Conservation (phyloP, 2,888 invertebrate genomes). For the Sturmia bella region DNA sequence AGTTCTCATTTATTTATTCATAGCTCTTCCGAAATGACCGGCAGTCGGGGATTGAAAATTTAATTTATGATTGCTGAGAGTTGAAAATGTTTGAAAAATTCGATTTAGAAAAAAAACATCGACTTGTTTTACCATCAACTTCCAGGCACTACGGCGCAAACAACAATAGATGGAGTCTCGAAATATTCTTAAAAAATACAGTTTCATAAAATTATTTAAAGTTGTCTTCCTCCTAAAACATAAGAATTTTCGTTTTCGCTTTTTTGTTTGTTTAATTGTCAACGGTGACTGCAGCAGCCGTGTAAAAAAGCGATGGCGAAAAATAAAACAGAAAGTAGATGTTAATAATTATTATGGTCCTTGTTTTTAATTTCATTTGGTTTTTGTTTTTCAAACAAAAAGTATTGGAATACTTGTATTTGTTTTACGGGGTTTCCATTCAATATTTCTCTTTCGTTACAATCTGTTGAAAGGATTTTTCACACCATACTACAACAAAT, state of each 20-base stretch:
- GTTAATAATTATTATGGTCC: conserved; percentile 59
- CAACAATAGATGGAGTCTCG: too few species aligned
- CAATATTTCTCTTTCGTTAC: conserved; percentile 40
- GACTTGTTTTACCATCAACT: too few species aligned
- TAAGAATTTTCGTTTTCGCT: conserved; percentile 37
- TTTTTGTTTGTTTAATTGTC: conserved; percentile 48
- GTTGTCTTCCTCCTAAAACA: conserved; percentile 19
- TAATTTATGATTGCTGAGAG: too few species aligned
- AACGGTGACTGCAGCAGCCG: background rate
- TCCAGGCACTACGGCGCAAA: too few species aligned
- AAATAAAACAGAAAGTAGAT: conserved; percentile 25
- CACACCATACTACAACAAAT: conserved; percentile 53
- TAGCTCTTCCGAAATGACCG: too few species aligned
- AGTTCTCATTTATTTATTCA: too few species aligned
- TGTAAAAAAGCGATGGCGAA: background rate
- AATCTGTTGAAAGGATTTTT: conserved; percentile 70
- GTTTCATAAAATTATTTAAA: conserved; percentile 47
- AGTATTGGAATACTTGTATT: conserved; percentile 49
- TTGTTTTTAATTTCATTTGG: conserved; percentile 19
- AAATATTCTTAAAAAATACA: conserved; percentile 24
- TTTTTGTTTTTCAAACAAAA: conserved; percentile 38
- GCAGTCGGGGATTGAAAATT: too few species aligned
- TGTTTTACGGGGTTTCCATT: conserved; percentile 38
- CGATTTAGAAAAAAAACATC: too few species aligned
- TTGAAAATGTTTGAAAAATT: too few species aligned